These are phyloP conservation scores for Stenotaenia linearis DNA, from an alignment of 2,888 invertebrate species.

Conservation along the genomic window DNA sequence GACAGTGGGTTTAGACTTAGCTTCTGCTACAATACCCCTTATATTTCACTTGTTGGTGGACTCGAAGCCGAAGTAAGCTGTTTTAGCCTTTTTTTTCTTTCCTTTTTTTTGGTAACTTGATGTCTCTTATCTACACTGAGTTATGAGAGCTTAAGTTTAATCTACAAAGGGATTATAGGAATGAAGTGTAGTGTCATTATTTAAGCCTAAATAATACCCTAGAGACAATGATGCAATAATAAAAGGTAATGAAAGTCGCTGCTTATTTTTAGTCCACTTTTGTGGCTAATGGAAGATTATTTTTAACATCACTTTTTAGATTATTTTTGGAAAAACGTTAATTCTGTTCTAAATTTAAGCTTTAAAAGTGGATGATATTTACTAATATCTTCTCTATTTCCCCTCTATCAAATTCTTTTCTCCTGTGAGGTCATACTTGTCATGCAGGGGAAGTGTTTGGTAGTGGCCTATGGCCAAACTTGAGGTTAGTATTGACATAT, in stretches of 20 bases:
- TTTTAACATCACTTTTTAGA: neutral
- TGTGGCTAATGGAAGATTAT: conserved; percentile 1
- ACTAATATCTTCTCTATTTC: neutral
- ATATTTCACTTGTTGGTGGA: conserved; percentile 8
- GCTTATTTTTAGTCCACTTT: neutral
- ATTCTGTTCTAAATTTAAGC: neutral
- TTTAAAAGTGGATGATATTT: neutral
- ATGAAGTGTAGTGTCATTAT: conserved; percentile 26
- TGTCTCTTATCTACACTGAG: conserved; percentile 16
- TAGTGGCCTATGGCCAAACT: conserved; percentile 24
- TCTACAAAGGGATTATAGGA: conserved; percentile 19
- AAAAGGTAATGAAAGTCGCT: neutral
- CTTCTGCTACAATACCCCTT: neutral
- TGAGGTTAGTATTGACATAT: conserved; percentile 24
- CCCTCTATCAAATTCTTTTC: conserved; percentile 7
- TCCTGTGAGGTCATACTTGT: conserved; percentile 6
- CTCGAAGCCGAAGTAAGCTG: neutral
- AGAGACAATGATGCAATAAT: conserved; percentile 17
- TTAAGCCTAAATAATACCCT: conserved; percentile 17
- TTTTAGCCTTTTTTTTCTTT: neutral
- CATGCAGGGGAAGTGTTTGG: conserved; percentile 26
- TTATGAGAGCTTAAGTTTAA: conserved; percentile 26
- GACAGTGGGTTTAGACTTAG: neutral
- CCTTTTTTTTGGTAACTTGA: neutral
- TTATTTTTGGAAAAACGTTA: neutral